Evolutionary conservation across 2,888 invertebrate species (phyloP), one percentile per base, ranked within the genome.

Genomic region (Apantesis nais): DNA sequence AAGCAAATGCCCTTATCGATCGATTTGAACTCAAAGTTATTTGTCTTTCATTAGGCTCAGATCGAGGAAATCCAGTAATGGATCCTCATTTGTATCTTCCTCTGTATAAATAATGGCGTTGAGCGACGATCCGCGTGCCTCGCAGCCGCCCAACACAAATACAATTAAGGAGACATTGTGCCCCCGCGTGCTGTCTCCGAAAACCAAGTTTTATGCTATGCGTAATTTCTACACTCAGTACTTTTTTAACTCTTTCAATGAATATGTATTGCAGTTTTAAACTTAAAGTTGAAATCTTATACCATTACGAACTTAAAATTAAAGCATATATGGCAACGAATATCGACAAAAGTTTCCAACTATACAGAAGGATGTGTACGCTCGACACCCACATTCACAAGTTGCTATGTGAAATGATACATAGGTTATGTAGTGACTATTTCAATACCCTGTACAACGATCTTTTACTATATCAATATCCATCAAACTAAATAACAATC

Each of bases 41-140:
- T 92, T 92, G 91, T 91, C 91, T 92, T 91, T 92, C 92, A 92
- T 92, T 91, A 91, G 90, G 85, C 87, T 85, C 88, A 88, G 88
- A 92, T 91, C 91, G 92, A 89, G 89, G 90, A 92, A 90, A 92
- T 91, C 89, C 90, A 85, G 90, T 92, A 90, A 91, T 91, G 91
- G 91, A 91, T 89, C 88, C 90, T 91, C 92, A 92, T 93, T 92
- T 92, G 90, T 92, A 91, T 90, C 90, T 88, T 89, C 86, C 85
- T 85, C 89, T 91, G 88, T 89, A 89, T 91, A 92, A 92, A 92
- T 92, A 92, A 90, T 89, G 89, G 88, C 83, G 85, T 73, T 78
- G 85, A 84, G 86, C 85, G 88, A 85, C 88, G 85, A 85, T 84
- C 83, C 81, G 85, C 82, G 83, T 87, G 85, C 83, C 83, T 84